Percentiles rank a stretch among this genome's conserved stretches.
Conservation (phyloP, 2,888 invertebrate species). For the Leptinotarsa juncta region DNA sequence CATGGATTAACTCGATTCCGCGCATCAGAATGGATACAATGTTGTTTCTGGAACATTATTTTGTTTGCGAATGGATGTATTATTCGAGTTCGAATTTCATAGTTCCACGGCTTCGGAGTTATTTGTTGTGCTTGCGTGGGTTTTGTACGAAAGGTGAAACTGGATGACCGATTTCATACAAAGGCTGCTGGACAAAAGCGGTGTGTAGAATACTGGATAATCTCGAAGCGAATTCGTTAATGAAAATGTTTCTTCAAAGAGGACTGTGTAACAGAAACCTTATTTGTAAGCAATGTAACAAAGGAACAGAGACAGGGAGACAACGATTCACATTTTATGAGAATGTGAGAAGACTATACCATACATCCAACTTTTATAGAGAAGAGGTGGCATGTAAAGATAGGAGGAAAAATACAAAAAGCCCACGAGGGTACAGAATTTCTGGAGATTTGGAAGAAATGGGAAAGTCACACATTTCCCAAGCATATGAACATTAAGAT, state of each 20-base stretch:
- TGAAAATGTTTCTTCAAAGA: neutral
- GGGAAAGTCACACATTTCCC: no score
- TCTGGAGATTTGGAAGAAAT: no score
- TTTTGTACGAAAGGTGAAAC: neutral
- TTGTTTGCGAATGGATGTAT: neutral
- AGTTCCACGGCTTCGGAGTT: neutral
- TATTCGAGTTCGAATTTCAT: neutral
- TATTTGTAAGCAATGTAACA: no score
- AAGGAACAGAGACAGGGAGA: no score
- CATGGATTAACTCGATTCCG: neutral
- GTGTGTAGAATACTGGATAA: neutral
- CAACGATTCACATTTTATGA: no score
- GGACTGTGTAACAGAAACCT: no score
- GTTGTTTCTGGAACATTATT: neutral
- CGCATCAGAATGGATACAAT: slow-evolving; percentile 2
- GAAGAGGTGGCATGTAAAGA: no score
- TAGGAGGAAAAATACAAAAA: no score
- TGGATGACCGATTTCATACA: neutral
- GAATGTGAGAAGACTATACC: no score
- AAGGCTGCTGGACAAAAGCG: neutral
- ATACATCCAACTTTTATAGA: no score
- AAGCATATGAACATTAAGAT: no score
- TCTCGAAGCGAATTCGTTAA: neutral
- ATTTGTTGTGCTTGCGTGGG: slow-evolving; percentile 4
- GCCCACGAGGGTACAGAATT: no score